Evolutionary conservation across 1,140 invertebrate genomes (phyloP).

Genomic region (Macrocentrus cingulum): DNA sequence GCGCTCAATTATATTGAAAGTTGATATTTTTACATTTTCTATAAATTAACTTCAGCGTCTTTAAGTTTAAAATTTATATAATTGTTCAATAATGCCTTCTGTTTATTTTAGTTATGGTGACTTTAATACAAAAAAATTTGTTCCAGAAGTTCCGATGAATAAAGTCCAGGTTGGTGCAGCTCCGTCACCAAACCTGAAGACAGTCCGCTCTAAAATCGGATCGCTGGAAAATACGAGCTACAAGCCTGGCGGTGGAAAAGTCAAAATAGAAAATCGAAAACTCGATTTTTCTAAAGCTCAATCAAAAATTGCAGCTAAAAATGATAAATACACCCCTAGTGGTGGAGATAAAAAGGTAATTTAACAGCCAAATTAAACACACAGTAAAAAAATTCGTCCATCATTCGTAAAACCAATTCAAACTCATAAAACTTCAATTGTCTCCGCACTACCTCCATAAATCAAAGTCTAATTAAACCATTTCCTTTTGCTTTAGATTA

Average conservation of each 20-base stretch:
- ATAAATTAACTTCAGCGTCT: too few relatives aligned
- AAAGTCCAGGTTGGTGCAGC: slow-evolving; percentile 88
- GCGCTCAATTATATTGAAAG: too few relatives aligned
- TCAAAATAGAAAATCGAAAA: slow-evolving; percentile 88
- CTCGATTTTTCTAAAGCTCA: slow-evolving; percentile 79
- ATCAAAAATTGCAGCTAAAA: slow-evolving; percentile 85
- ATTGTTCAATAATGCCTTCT: neutral
- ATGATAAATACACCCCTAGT: slow-evolving; percentile 84
- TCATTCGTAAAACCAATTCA: too few relatives aligned
- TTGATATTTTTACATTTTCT: too few relatives aligned
- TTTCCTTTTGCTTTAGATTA: slow-evolving; percentile 64
- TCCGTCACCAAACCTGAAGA: slow-evolving; percentile 87
- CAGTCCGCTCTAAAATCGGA: slow-evolving; percentile 91
- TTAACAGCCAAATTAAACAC: too few relatives aligned
- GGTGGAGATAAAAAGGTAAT: slow-evolving; percentile 90
- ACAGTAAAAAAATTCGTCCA: too few relatives aligned
- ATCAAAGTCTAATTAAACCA: neutral
- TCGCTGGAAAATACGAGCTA: slow-evolving; percentile 90
- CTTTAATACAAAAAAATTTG: slow-evolving; percentile 21
- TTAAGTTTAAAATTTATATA: neutral
- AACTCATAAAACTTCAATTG: too few relatives aligned
- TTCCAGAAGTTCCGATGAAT: slow-evolving; percentile 84
- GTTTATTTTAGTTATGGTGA: neutral
- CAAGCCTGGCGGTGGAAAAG: slow-evolving; percentile 87
- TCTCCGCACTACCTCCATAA: too few relatives aligned